phyloP scores from a whole-genome alignment of 2,113 vertebrate genomes.

The Chiloscyllium plagiosum region DNA sequence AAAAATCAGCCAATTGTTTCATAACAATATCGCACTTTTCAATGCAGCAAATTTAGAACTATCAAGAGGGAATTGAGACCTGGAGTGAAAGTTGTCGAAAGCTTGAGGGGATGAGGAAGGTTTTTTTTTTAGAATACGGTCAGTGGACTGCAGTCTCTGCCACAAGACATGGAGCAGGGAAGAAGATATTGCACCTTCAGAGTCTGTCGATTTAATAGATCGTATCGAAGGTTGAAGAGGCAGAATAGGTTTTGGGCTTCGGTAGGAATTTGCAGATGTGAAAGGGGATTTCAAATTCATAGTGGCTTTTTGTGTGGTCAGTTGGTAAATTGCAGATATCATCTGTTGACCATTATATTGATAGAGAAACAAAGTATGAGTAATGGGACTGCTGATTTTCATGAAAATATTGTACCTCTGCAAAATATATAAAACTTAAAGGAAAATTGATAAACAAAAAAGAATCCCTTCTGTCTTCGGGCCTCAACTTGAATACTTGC shows the following conservation, averaged over 20 bases:
- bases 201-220: background rate
- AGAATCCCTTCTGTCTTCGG: conserved; percentile 37
- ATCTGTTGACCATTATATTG: background rate
- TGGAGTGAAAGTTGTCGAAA: background rate
- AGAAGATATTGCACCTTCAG: background rate
- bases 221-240: background rate
- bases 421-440: background rate
- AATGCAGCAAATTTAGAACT: background rate
- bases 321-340: background rate
- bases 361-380: background rate
- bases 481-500: conserved; percentile 1
- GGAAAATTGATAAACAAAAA: background rate
- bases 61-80: background rate
- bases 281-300: background rate
- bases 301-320: background rate
- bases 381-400: background rate
- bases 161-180: background rate
- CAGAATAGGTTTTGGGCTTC: background rate
- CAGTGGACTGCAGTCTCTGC: background rate
- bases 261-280: background rate
- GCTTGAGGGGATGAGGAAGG: background rate
- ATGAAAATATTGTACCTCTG: background rate
- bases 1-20: background rate
- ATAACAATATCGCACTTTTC: background rate
- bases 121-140: background rate